Evolutionary conservation across 2,888 invertebrate species (phyloP).

Genomic region (Chrysomela aeneicollis): DNA sequence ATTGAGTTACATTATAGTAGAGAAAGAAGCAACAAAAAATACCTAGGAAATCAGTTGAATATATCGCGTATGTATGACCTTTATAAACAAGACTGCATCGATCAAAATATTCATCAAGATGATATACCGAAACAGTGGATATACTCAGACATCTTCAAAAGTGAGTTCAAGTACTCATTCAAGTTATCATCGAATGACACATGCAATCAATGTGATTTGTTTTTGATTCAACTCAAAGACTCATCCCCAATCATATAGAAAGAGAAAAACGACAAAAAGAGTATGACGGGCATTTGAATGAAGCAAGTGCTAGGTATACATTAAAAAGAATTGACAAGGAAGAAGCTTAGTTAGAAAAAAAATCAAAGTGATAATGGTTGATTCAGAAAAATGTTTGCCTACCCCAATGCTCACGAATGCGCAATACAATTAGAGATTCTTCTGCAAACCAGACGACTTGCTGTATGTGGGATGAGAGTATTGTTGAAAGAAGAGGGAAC

Average conservation of each 20-base stretch:
- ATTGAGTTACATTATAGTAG: conserved; percentile 24
- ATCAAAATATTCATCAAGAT: conserved; percentile 13
- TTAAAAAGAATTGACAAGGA: too few relatives aligned
- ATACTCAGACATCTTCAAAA: conserved; percentile 27
- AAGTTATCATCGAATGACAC: conserved; percentile 15
- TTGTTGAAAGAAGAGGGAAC: conserved; percentile 35
- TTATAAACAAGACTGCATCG: conserved; percentile 24
- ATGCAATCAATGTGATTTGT: conserved; percentile 18
- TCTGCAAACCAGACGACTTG: conserved; percentile 18
- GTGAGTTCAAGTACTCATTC: conserved; percentile 22
- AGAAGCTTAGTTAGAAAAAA: too few relatives aligned
- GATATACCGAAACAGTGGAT: conserved; percentile 29
- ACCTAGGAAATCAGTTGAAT: conserved; percentile 27
- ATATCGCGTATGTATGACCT: conserved; percentile 26
- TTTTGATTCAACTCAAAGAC: too few relatives aligned
- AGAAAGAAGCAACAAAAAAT: conserved; percentile 23
- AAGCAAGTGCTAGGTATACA: too few relatives aligned
- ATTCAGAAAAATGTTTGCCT: conserved; percentile 43
- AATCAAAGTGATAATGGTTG: conserved; percentile 12
- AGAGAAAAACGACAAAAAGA: too few relatives aligned
- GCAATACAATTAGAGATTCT: background rate
- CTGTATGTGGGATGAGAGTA: conserved; percentile 36
- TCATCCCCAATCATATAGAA: too few relatives aligned
- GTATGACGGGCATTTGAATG: too few relatives aligned
- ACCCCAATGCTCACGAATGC: conserved; percentile 22